Percentiles rank a stretch among this genome's conserved stretches.
Conservation (phyloP, 2,888 invertebrate genomes). For the Clanis bilineata region DNA sequence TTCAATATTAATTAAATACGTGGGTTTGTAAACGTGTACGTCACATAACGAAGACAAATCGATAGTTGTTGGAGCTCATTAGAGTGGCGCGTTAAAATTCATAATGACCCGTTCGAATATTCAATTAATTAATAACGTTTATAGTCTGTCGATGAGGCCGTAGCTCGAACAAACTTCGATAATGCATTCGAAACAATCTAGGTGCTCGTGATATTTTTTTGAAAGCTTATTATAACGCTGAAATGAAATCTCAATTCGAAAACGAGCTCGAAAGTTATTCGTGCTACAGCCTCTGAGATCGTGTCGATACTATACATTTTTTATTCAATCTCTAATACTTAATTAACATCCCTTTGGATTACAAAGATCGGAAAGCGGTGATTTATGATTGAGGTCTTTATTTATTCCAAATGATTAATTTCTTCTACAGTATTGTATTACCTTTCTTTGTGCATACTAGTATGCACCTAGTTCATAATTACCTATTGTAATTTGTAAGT, state of each 20-base stretch:
- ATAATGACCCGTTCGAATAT: slow-evolving; percentile 69
- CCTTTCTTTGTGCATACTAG: background rate
- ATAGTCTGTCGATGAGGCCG: slow-evolving; percentile 15
- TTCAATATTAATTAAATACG: slow-evolving; percentile 58
- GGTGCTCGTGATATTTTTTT: no score
- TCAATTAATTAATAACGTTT: slow-evolving; percentile 72
- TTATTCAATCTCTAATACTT: slow-evolving; percentile 37
- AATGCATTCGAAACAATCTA: no score
- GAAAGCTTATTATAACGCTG: no score
- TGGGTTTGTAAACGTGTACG: slow-evolving; percentile 43
- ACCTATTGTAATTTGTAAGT: background rate
- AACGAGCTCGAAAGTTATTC: no score
- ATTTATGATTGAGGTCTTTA: background rate
- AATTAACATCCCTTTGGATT: slow-evolving; percentile 30
- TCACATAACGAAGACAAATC: slow-evolving; percentile 71
- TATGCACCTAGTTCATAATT: background rate
- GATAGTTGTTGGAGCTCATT: slow-evolving; percentile 60
- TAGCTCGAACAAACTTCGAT: no score
- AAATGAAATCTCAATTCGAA: no score
- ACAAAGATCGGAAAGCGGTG: slow-evolving; percentile 20
- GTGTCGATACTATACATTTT: slow-evolving; percentile 36
- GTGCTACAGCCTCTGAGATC: no score
- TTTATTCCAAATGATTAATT: background rate
- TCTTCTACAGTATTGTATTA: background rate
- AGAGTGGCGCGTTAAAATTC: slow-evolving; percentile 69